These are phyloP conservation scores for Gobiocypris rarus DNA, from an alignment of 2,113 vertebrate genomes.

Conservation along the genomic window DNA sequence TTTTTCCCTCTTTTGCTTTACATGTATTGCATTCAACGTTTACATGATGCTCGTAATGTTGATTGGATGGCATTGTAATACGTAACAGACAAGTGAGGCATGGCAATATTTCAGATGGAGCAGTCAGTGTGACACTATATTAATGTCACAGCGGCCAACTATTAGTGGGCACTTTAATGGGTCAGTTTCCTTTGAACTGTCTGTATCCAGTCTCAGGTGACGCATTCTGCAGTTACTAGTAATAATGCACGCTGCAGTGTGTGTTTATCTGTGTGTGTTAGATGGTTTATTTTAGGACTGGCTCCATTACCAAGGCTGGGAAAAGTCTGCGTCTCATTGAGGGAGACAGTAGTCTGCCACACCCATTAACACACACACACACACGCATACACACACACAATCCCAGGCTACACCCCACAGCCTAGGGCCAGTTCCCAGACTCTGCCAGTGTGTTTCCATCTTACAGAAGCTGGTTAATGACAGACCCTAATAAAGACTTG, in stretches of 20 bases:
- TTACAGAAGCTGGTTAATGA: slow-evolving; percentile 28
- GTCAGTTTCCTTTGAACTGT: slow-evolving; percentile 24
- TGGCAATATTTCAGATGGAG: background rate
- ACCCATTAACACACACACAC: slow-evolving; percentile 35
- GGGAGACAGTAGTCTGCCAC: slow-evolving; percentile 44
- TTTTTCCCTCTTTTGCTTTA: background rate
- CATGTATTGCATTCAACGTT: background rate
- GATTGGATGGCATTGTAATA: slow-evolving; percentile 11
- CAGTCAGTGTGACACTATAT: background rate
- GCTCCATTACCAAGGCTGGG: slow-evolving; percentile 44
- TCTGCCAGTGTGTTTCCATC: slow-evolving; percentile 25
- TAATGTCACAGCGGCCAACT: background rate
- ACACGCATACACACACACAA: slow-evolving; percentile 1
- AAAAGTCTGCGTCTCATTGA: slow-evolving; percentile 45
- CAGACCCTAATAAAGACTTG: slow-evolving; percentile 36
- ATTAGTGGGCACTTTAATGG: slow-evolving; percentile 6
- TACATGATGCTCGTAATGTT: background rate
- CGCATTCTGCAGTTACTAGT: slow-evolving; percentile 18
- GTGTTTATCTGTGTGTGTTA: slow-evolving; percentile 34
- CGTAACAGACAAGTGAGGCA: background rate
- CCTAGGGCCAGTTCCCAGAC: slow-evolving; percentile 42
- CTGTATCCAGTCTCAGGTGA: slow-evolving; percentile 25
- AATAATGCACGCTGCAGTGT: slow-evolving; percentile 9
- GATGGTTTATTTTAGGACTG: slow-evolving; percentile 46
- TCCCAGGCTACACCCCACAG: slow-evolving; percentile 43